Evolutionary conservation across 2,797 vertebrate species (phyloP).

Genomic region (Spheniscus humboldti): DNA sequence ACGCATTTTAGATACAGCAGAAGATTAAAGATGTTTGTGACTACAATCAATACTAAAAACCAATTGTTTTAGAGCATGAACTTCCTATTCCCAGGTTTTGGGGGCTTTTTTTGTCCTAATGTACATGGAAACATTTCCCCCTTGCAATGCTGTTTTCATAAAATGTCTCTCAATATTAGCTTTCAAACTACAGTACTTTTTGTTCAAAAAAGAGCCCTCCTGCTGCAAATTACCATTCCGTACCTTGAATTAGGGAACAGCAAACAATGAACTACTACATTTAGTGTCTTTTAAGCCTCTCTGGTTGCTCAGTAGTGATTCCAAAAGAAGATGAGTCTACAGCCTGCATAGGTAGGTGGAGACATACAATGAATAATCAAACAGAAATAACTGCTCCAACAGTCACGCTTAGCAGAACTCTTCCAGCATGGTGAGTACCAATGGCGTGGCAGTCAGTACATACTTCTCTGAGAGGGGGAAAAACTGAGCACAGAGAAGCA

Average conservation of each 20-base stretch:
- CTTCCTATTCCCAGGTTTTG: not conserved
- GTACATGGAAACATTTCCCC: not conserved
- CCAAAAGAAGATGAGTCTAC: not conserved
- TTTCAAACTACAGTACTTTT: not conserved
- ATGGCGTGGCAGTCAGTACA: accelerated
- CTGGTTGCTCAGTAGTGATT: not conserved
- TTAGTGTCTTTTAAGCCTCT: not conserved
- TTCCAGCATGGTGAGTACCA: not conserved
- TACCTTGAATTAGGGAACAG: not conserved
- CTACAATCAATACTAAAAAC: not conserved
- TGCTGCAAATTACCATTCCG: not conserved
- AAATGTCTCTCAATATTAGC: not conserved
- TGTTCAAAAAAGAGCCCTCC: not conserved
- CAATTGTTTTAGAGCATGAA: not conserved
- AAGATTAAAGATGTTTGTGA: not conserved
- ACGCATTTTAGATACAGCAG: not conserved
- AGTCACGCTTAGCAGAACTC: not conserved
- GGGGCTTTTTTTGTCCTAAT: not conserved
- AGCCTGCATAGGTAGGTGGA: not conserved
- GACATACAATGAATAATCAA: not conserved
- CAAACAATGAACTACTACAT: not conserved
- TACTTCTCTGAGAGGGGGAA: not conserved
- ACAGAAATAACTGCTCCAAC: not conserved
- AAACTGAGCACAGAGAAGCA: not conserved
- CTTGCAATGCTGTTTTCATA: not conserved